These are phyloP conservation scores for Syngnathus rostellatus DNA, from an alignment of 2,797 vertebrate species.

Conservation along the genomic window DNA sequence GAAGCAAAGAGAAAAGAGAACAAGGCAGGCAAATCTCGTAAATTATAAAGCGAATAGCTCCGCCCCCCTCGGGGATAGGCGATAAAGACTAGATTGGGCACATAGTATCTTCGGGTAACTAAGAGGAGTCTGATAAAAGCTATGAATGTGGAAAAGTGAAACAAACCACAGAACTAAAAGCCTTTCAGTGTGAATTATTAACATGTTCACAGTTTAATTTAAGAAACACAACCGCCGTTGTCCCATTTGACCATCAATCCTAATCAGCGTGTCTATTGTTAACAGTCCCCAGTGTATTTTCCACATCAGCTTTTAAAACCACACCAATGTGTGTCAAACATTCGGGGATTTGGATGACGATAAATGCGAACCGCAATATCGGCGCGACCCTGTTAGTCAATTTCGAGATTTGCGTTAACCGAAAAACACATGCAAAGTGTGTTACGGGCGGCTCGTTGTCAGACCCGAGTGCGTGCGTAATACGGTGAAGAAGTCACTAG, in stretches of 20 bases:
- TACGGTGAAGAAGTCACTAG: neutral
- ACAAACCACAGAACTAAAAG: constrained; percentile 6
- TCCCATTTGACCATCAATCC: constrained; percentile 19
- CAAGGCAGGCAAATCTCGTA: constrained; percentile 15
- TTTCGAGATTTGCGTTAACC: neutral
- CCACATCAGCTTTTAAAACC: constrained; percentile 32
- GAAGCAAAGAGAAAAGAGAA: constrained; percentile 25
- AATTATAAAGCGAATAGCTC: constrained; percentile 34
- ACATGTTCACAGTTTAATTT: neutral
- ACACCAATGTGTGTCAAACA: constrained; percentile 34
- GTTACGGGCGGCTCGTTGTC: neutral
- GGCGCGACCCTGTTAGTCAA: neutral
- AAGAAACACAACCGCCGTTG: neutral
- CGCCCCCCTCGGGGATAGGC: constrained; percentile 20
- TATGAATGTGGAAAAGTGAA: constrained; percentile 5
- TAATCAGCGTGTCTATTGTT: constrained; percentile 27
- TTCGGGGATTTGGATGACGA: constrained; percentile 22
- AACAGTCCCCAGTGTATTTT: constrained; percentile 30
- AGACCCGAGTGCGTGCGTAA: neutral
- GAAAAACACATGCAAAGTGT: too few relatives aligned
- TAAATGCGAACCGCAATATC: neutral
- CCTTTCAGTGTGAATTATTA: neutral
- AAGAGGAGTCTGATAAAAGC: constrained; percentile 15
- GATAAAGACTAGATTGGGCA: constrained; percentile 26
- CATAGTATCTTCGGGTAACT: constrained; percentile 29